A percentile compares a stretch with the other conserved stretches of the same genome.
Evolutionary conservation across 2,113 vertebrate genomes (phyloP).

Genomic region (Philantomba maxwellii): DNA sequence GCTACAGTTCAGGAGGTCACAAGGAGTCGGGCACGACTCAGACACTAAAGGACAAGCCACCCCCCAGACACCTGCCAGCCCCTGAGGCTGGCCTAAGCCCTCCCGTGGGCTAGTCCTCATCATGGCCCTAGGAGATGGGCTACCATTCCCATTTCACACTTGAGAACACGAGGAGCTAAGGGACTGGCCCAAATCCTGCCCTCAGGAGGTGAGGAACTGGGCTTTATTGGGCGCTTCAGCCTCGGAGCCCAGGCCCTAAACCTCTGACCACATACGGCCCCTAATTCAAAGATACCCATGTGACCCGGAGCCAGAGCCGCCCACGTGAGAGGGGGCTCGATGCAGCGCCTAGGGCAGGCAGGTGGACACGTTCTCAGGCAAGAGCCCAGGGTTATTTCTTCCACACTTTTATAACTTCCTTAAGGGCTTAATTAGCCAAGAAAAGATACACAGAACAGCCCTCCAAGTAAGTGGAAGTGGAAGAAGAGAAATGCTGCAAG

Average conservation of each 20-base stretch:
- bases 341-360: not conserved
- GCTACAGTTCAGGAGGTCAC: not conserved
- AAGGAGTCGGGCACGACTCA: not conserved
- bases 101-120: fast-evolving
- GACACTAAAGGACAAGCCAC: not conserved
- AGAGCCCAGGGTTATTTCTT: fast-evolving
- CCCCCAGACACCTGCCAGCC: fast-evolving
- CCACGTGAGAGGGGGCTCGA: fast-evolving
- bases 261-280: not conserved
- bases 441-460: not conserved
- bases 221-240: not conserved
- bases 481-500: fast-evolving
- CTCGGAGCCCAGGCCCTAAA: not conserved
- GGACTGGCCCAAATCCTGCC: not conserved
- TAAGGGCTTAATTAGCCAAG: not conserved
- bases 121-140: not conserved
- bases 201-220: not conserved
- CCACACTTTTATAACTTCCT: not conserved
- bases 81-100: not conserved
- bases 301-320: fast-evolving
- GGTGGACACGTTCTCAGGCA: fast-evolving
- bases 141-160: not conserved
- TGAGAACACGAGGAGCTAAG: not conserved
- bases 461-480: not conserved
- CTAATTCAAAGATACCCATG: not conserved